Conservation (phyloP, 1,140 invertebrate genomes). For the Chionoecetes opilio region DNA sequence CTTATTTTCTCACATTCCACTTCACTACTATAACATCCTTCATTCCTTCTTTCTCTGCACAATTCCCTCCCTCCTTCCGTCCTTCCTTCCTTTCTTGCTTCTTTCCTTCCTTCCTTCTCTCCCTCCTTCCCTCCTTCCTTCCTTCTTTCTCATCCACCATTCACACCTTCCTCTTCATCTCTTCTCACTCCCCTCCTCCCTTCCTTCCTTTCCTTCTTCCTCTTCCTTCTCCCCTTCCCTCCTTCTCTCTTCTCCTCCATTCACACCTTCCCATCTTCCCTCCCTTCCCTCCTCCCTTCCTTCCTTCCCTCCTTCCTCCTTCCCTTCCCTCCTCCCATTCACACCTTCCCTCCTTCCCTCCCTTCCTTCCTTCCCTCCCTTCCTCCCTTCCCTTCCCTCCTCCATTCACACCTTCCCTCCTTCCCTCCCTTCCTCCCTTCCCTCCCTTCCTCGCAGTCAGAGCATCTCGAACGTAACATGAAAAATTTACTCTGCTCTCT, state of each 20-base stretch:
- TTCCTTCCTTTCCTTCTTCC: not conserved
- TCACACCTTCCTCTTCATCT: not conserved
- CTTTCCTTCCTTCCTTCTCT: not conserved
- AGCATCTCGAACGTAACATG: not conserved
- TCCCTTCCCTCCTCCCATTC: not conserved
- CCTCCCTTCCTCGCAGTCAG: not conserved
- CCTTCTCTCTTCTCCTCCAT: not conserved
- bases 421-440: not conserved
- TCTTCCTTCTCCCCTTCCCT: not conserved
- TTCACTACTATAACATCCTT: too few relatives aligned
- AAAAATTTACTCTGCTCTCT: conserved; percentile 16
- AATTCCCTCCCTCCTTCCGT: not conserved
- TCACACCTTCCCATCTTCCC: conserved; percentile 4
- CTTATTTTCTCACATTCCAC: too few relatives aligned
- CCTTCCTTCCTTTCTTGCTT: not conserved
- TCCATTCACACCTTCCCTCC: not conserved
- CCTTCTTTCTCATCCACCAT: not conserved
- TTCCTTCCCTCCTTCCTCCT: not conserved
- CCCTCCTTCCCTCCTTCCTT: not conserved
- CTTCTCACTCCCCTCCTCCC: not conserved
- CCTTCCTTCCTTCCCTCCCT: not conserved
- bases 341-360: not conserved
- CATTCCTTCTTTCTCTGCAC: too few relatives aligned
- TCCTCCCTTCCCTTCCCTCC: too few relatives aligned
- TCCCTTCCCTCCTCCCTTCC: not conserved